These are phyloP conservation scores for Phyto melanocephala DNA, from an alignment of 2,888 invertebrate genomes.

Conservation along the genomic window DNA sequence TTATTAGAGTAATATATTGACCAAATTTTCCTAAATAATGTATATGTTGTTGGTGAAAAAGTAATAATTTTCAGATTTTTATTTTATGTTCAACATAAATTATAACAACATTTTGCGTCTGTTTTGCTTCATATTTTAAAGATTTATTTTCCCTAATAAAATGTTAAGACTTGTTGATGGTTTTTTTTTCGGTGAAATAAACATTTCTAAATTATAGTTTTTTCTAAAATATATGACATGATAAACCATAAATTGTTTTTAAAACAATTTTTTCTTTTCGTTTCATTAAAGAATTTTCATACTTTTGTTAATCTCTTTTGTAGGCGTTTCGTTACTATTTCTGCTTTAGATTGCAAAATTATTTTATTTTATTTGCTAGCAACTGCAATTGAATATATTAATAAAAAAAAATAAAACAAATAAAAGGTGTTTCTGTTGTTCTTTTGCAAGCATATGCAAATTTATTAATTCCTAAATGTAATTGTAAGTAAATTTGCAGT, in stretches of 20 bases:
- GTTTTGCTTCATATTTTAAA: neutral
- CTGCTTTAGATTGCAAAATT: conserved; percentile 1
- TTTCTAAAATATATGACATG: conserved; percentile 52
- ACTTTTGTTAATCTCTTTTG: conserved; percentile 30
- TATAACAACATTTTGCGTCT: neutral
- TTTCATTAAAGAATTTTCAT: conserved; percentile 22
- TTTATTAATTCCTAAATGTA: neutral
- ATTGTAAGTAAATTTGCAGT: conserved; percentile 4
- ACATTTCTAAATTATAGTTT: conserved; percentile 42
- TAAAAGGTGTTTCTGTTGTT: conserved; percentile 40
- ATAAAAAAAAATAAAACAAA: conserved; percentile 21
- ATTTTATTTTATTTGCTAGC: neutral
- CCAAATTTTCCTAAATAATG: neutral
- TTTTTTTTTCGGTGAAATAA: neutral
- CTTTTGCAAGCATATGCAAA: neutral
- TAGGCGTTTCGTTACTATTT: conserved; percentile 45
- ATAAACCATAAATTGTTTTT: conserved; percentile 41
- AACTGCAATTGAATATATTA: conserved; percentile 1
- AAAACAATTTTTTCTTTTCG: neutral
- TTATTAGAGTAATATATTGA: neutral
- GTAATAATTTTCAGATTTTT: conserved; percentile 5
- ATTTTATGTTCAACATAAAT: conserved; percentile 33
- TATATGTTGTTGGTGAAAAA: neutral
- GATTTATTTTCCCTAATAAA: conserved; percentile 47
- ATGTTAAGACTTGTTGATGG: conserved; percentile 3